Evolutionary conservation across 2,888 invertebrate species (phyloP), one percentile per base, ranked within the genome.

Genomic region (Cheilosia soror): DNA sequence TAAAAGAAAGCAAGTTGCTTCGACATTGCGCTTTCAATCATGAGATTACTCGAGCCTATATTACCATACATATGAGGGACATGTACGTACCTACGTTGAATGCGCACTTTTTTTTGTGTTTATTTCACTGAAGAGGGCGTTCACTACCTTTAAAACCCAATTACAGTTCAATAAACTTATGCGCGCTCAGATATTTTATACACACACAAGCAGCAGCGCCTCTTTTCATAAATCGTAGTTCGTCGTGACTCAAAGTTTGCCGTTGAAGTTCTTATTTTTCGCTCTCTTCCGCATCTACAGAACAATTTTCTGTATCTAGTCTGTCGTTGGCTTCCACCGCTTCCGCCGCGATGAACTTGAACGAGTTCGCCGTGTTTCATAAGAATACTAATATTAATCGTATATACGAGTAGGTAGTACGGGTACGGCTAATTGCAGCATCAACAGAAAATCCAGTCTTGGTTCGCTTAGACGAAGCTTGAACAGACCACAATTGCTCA

Each of bases 141-240:
- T 11, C 51, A 27, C 25, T 9, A 51, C 25, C 27, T 37, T 37
- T 77, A 55, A 55, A 69, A 62, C 51, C 78, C 57, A 65, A 78
- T 63, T 71, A 58, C 42, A 71, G 78, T 78, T 78, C 71, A 78
- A 78, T 71, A 78, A 78, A 78, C 78, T 51, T 63, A 37, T 27
- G 53, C 53, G 51, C 51, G 60, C 44, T 55, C 55, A 60, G 51
- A 68, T 49, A 69, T n/a, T 37, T n/a, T 27, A n/a, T 51, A 27
- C 51, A 63, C 57, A 58, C 37, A 65, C 49, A 63, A 63, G 20
- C 20, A 44, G 9, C 58, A 55, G n/a, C 9, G 25, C 65, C 49
- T 57, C 65, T 58, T 60, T 76, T 40, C 76, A 69, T 69, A 51
- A 51, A 51, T 51, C 29, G 51, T 51, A 63, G 31, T 78, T 71